Percentiles rank a stretch among this genome's conserved stretches.
phyloP scores from a whole-genome alignment of 2,797 vertebrate species.

The Arctocebus calabarensis region DNA sequence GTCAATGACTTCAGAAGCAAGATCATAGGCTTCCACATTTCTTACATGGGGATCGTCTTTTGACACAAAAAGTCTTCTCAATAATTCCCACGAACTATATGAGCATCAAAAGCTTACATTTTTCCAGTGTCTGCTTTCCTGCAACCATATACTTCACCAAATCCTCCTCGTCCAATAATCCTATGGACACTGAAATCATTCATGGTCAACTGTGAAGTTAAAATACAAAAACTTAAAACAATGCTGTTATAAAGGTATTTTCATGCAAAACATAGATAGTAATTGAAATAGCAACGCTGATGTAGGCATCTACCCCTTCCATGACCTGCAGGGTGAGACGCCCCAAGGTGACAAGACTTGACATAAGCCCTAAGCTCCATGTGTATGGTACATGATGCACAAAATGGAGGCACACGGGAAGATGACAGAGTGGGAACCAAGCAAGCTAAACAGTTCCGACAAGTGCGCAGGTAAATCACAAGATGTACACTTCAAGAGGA shows the following conservation, averaged over 20 bases:
- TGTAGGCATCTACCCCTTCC: fast-evolving
- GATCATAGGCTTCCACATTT: background rate
- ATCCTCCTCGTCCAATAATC: conserved; percentile 98
- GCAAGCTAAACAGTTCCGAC: fast-evolving
- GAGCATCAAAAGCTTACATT: conserved; percentile 90
- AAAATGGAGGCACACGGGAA: background rate
- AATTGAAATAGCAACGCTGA: background rate
- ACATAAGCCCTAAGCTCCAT: background rate
- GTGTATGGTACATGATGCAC: background rate
- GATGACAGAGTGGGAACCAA: background rate
- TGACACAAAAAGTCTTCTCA: background rate
- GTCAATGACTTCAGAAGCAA: background rate
- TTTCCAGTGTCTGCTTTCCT: conserved; percentile 99
- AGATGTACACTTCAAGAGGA: background rate
- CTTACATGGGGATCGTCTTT: background rate
- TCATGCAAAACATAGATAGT: background rate
- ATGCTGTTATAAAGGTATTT: background rate
- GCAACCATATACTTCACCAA: conserved; percentile 98
- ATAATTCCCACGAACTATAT: background rate
- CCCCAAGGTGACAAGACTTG: background rate
- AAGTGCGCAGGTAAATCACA: background rate
- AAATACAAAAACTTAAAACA: background rate
- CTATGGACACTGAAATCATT: conserved; percentile 99
- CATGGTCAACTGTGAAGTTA: conserved; percentile 94
- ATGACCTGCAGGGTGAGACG: fast-evolving